Conservation (phyloP, 2,888 invertebrate genomes). For the Machimus atricapillus region DNA sequence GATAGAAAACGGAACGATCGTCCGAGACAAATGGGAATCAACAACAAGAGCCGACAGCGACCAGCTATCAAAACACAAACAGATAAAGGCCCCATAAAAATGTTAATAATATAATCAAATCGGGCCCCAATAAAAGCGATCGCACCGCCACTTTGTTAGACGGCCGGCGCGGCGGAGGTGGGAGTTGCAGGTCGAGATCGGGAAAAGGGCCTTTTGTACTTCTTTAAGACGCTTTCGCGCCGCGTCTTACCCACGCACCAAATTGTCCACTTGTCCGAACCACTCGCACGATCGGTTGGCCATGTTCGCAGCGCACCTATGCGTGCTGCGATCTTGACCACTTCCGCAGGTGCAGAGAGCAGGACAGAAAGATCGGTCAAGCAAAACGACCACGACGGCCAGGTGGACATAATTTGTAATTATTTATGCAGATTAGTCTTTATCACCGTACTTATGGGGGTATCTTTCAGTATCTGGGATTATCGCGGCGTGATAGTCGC, state of each 20-base stretch:
- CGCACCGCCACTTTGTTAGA: not conserved
- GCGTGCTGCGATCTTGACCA: not conserved
- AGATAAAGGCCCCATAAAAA: constrained; percentile 45
- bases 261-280: not conserved
- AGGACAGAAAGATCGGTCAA: not conserved
- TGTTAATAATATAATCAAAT: constrained; percentile 45
- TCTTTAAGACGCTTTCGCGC: not conserved
- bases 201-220: not conserved
- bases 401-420: constrained; percentile 47
- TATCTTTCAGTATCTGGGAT: constrained; percentile 35
- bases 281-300: not conserved
- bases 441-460: constrained; percentile 24
- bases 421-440: constrained; percentile 47
- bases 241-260: not conserved
- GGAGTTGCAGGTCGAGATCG: not conserved
- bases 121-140: constrained; percentile 37
- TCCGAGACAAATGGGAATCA: constrained; percentile 42
- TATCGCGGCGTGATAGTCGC: constrained; percentile 42
- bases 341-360: not conserved
- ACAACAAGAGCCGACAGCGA: constrained; percentile 42
- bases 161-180: not conserved
- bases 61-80: constrained; percentile 45
- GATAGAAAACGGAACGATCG: constrained; percentile 35
- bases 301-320: not conserved
- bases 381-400: constrained; percentile 25